Base-by-base conservation (phyloP, 2,113 vertebrate species). In the Tautogolabrus adspersus region DNA sequence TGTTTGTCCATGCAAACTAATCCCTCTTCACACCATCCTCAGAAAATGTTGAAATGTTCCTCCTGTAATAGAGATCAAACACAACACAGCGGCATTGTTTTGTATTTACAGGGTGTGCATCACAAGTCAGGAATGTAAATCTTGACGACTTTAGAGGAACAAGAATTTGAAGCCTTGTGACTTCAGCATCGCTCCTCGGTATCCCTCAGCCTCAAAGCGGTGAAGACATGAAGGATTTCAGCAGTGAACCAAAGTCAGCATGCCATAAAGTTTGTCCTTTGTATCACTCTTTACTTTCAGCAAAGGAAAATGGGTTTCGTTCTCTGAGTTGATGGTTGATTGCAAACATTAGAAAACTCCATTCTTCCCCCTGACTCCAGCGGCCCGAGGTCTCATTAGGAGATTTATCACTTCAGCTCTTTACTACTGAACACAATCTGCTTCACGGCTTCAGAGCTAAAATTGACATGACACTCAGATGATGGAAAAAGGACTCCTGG, bases 261-360 rank as follows among this genome's bases (percentile, higher is more conserved):
- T 34, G 18, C 40, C 15, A 3, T 40, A 16, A 40, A 42, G 37
- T 55, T 26, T n/a, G 15, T 72, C 15, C 26, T 52, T 18, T 26
- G 59, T 19, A 30, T 30, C 8, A 19, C 18, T 62, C 21, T 13
- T 23, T 42, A 56, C 7, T 34, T 62, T 52, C 21, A 37, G 13
- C 18, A 2, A 10, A 38, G 26, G 69, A 62, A 61, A 51, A 62
- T 42, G 15, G 47, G 37, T 42, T 37, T 62, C 11, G 8, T 72
- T 26, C 16, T 22, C 59, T 62, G 11, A 49, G 49, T 71, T 64
- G 42, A 64, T 47, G 42, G 56, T 59, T 71, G 68, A 34, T 71
- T 71, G 56, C 68, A 59, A 49, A 11, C 42, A 71, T 61, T 57
- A 37, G 19, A 58, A 30, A 72, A 72, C 8, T 21, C 37, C 34